phyloP scores from a whole-genome alignment of 2,888 invertebrate genomes.

The Shargacucullia verbasci region DNA sequence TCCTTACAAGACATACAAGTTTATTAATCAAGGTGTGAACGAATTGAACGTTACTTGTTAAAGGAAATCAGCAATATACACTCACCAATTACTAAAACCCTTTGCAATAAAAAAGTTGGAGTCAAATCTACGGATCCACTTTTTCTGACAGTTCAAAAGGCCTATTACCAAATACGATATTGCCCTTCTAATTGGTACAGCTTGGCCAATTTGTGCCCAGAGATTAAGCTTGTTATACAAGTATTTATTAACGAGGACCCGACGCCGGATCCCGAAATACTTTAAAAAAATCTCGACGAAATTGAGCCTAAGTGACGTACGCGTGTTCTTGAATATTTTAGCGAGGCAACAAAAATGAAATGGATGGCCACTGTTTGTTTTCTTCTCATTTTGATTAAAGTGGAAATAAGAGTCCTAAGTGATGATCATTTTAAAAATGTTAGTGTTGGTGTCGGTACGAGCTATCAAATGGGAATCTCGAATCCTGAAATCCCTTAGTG shows the following conservation, averaged over 20 bases:
- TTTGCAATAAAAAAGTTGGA: conserved; percentile 10
- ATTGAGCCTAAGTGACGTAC: conserved; percentile 45
- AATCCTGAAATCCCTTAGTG: too few species aligned
- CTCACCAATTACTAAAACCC: background rate
- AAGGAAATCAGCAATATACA: background rate
- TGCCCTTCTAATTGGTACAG: conserved; percentile 40
- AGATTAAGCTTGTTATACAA: conserved; percentile 54
- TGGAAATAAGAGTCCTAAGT: background rate
- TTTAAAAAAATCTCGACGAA: conserved; percentile 37
- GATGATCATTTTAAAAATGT: too few species aligned
- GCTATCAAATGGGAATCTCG: too few species aligned
- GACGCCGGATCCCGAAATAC: conserved; percentile 21
- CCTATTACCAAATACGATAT: conserved; percentile 27
- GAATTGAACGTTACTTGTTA: too few species aligned
- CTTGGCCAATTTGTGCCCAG: conserved; percentile 48
- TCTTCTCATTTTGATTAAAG: conserved; percentile 6
- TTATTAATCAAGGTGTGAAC: too few species aligned
- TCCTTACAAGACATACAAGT: too few species aligned
- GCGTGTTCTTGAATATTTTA: conserved; percentile 44
- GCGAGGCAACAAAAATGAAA: conserved; percentile 8
- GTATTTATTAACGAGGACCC: conserved; percentile 49
- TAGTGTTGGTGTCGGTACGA: too few species aligned
- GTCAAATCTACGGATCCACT: background rate
- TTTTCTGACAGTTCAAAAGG: conserved; percentile 23
- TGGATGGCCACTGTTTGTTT: conserved; percentile 16